These are phyloP conservation scores for Mesorhabditis spiculigera DNA, from an alignment of 2,888 invertebrate species.

Conservation along the genomic window DNA sequence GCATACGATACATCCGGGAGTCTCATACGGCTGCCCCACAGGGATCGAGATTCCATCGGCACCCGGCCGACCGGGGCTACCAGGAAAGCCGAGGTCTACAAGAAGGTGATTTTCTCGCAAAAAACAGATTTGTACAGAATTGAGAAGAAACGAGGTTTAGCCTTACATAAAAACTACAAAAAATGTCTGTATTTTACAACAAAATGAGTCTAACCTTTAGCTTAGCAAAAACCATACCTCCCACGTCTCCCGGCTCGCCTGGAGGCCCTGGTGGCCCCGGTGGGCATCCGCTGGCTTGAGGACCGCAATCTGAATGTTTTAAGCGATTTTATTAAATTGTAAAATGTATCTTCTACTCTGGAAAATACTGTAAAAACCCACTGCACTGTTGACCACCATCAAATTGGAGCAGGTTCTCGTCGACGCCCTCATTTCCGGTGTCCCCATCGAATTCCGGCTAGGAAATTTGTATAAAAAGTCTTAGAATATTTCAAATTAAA, in stretches of 20 bases:
- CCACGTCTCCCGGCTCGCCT: slow-evolving; percentile 1
- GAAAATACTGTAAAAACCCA: too few relatives aligned
- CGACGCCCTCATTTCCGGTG: too few relatives aligned
- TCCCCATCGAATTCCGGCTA: too few relatives aligned
- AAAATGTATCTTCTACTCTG: too few relatives aligned
- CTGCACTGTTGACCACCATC: too few relatives aligned
- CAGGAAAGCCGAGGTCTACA: neutral
- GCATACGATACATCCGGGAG: slow-evolving; percentile 6
- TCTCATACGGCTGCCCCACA: neutral
- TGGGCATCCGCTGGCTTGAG: neutral
- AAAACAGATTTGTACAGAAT: neutral
- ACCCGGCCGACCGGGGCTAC: neutral
- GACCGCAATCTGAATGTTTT: slow-evolving; percentile 1
- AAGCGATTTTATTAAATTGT: too few relatives aligned
- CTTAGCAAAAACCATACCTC: neutral
- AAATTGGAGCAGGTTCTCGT: too few relatives aligned
- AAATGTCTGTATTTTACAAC: too few relatives aligned
- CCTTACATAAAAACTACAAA: neutral
- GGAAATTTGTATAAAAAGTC: too few relatives aligned
- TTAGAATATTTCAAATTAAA: too few relatives aligned
- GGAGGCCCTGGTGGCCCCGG: slow-evolving; percentile 6
- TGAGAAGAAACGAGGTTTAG: neutral
- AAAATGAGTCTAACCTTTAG: neutral
- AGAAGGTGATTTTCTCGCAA: too few relatives aligned
- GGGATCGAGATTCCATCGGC: slow-evolving; percentile 3